Percentiles rank a stretch among this genome's conserved stretches.
phyloP scores from a whole-genome alignment of 2,888 invertebrate genomes.

The Nephrotoma flavescens region DNA sequence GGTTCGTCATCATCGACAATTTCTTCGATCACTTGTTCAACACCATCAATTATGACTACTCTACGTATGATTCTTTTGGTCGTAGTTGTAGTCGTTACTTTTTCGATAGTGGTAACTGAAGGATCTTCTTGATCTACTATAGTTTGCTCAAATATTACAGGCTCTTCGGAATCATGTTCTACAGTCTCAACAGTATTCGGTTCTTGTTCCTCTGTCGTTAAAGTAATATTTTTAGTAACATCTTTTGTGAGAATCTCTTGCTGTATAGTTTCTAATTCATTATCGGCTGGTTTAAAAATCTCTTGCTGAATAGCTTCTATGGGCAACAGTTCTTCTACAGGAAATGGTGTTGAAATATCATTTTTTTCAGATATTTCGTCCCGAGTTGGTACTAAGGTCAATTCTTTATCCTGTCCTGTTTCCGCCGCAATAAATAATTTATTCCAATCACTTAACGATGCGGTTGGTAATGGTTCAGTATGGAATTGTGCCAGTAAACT shows the following conservation, averaged over 20 bases:
- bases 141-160: constrained; percentile 18
- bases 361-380: no score
- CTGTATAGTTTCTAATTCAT: background rate
- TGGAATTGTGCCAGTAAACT: background rate
- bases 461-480: background rate
- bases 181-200: no score
- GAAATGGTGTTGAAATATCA: no score
- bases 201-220: constrained; percentile 19
- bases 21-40: constrained; percentile 72
- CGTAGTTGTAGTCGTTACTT: constrained; percentile 61
- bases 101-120: constrained; percentile 66
- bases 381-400: no score
- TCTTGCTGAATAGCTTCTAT: no score
- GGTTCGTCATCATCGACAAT: constrained; percentile 69
- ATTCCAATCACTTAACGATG: background rate
- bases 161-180: constrained; percentile 19
- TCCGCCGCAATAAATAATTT: background rate
- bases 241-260: background rate
- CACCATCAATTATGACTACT: constrained; percentile 65
- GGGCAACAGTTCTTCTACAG: no score
- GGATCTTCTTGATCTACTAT: constrained; percentile 28
- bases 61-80: constrained; percentile 60
- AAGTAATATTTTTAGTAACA: background rate
- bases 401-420: no score
- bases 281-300: no score